Conservation (phyloP, 1,140 invertebrate genomes). For the Physella acuta region DNA sequence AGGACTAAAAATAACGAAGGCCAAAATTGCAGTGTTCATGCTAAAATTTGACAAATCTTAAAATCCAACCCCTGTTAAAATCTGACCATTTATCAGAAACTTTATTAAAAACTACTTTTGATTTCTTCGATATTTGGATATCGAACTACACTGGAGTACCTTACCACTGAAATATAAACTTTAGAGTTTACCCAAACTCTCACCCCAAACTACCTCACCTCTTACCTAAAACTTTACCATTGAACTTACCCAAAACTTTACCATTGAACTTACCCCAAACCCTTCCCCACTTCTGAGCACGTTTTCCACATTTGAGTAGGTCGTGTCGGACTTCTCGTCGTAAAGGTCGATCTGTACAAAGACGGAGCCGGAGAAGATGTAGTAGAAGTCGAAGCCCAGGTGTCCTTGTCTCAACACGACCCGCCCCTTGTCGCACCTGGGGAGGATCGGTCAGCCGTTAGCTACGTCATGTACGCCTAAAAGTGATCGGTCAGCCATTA, state of each 20-base stretch:
- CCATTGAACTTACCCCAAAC: slow-evolving; percentile 38
- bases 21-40: no score
- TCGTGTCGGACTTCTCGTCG: slow-evolving; percentile 27
- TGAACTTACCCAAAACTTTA: background rate
- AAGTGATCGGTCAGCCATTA: no score
- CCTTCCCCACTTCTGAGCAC: slow-evolving; percentile 34
- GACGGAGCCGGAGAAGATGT: slow-evolving; percentile 41
- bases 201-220: no score
- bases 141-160: no score
- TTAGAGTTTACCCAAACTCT: no score
- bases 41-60: no score
- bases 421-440: slow-evolving; percentile 41
- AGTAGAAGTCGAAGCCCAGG: slow-evolving; percentile 36
- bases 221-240: background rate
- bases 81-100: no score
- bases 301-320: slow-evolving; percentile 31
- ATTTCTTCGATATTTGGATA: no score
- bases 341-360: slow-evolving; percentile 35
- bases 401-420: slow-evolving; percentile 41
- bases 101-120: no score
- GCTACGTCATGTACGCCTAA: slow-evolving; percentile 1
- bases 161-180: no score
- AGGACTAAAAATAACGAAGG: no score
- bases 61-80: no score
- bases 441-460: background rate